Evolutionary conservation across 2,113 vertebrate species (phyloP), one percentile per base, ranked within the genome.

Genomic region (Marcusenius ussheri): DNA sequence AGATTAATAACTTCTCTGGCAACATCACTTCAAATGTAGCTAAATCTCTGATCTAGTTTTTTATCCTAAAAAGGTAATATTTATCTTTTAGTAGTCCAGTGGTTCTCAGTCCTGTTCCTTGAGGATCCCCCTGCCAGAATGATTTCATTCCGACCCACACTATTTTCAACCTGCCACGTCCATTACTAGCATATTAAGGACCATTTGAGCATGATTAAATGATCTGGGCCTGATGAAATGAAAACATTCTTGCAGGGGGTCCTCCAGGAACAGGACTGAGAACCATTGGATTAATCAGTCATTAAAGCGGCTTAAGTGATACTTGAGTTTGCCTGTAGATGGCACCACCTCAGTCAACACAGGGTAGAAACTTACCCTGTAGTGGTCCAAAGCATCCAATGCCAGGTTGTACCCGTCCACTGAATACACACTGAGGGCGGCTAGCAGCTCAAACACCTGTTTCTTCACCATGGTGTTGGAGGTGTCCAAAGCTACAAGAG

Each of bases 391-490:
- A 10, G 98, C 96, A 21, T 99, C 99, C 93, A 99, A 92, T 1
- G 98, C 96, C 93, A 98, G 95, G 27, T 93, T 84, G 0, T 99
- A 96, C 1, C 99, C 99, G 35, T 98, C 97, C 0, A 94, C 62
- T 0, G 98, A 99, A 91, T 98, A 99, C 93, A 99, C 96, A 92
- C 97, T 99, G 90, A 99, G 96, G 50, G 98, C 99, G 0, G 99
- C 98, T 70, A 99, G 95, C 35, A 99, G 96, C 92, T 99, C 99
- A 94, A 98, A 99, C 90, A 99, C 98, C 93, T 99, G 99, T 94
- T 97, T 99, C 95, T 99, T 99, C 91, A 99, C 99, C 98, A 99
- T 99, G 70, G 96, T 96, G 84, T 99, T 99, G 56, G 98, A 97
- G 0, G 99, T 99, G 92, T 99, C 98, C 94, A 99, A 94, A 35